These are phyloP conservation scores for Heterocephalus glaber DNA, from an alignment of 2,113 vertebrate genomes.

Conservation along the genomic window DNA sequence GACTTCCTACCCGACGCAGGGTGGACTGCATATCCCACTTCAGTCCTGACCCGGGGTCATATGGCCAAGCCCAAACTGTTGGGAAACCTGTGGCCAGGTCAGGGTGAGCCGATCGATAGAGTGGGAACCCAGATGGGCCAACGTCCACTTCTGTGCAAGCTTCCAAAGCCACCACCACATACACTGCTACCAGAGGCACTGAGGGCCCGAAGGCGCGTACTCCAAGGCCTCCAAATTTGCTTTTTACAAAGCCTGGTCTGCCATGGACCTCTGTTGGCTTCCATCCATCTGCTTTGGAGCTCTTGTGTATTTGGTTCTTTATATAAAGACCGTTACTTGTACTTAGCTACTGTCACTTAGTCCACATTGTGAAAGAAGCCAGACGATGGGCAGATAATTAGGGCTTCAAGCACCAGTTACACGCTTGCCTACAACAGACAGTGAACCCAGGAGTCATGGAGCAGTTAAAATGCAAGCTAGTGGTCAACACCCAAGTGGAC, in stretches of 20 bases:
- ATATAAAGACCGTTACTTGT: not conserved
- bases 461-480: not conserved
- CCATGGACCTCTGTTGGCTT: not conserved
- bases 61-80: not conserved
- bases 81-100: conserved; percentile 60
- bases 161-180: not conserved
- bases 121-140: not conserved
- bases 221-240: not conserved
- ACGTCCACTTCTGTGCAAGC: not conserved
- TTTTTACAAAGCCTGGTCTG: not conserved
- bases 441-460: not conserved
- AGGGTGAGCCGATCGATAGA: conserved; percentile 30
- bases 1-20: not conserved
- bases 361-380: conserved; percentile 25
- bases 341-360: conserved; percentile 38
- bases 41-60: not conserved
- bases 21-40: not conserved
- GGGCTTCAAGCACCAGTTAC: not conserved
- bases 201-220: not conserved
- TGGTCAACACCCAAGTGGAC: not conserved
- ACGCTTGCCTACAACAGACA: not conserved
- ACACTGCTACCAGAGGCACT: not conserved
- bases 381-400: not conserved
- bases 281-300: not conserved
- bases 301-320: not conserved